A percentile compares a stretch with the other conserved stretches of the same genome.
phyloP scores from a whole-genome alignment of 2,113 vertebrate species.

The Athene cunicularia region DNA sequence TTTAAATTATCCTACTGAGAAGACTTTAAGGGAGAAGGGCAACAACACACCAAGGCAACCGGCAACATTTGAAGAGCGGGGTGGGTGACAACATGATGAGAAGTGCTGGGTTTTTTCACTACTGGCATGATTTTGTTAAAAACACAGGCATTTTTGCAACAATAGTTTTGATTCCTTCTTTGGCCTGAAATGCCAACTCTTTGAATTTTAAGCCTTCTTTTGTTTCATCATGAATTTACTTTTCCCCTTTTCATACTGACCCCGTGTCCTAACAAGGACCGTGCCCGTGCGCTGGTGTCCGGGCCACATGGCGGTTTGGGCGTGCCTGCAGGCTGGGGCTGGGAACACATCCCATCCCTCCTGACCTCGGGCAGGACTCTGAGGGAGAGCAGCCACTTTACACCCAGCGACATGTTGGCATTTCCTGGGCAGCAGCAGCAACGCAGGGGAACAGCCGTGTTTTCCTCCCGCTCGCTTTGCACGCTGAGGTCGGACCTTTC shows the following conservation, averaged over 20 bases:
- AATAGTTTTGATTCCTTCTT: background rate
- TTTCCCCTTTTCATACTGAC: background rate
- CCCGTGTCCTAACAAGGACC: rapidly evolving
- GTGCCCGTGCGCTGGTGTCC: background rate
- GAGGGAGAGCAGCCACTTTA: background rate
- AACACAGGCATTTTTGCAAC: background rate
- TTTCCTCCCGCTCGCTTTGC: background rate
- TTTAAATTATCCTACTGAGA: background rate
- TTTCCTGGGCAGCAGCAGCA: background rate
- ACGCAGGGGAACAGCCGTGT: rapidly evolving
- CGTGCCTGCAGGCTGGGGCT: background rate
- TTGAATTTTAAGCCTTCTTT: background rate
- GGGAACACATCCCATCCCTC: background rate
- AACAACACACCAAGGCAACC: background rate
- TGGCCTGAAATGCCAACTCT: background rate
- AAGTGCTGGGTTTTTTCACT: background rate
- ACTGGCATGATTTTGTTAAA: background rate
- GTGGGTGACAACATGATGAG: background rate
- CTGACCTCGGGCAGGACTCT: background rate
- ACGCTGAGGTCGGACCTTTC: too few relatives aligned
- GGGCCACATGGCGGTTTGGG: background rate
- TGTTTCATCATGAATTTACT: background rate
- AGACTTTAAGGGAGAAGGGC: background rate
- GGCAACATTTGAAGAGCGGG: background rate
- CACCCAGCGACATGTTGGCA: too few relatives aligned